Evolutionary conservation across 2,113 vertebrate species (phyloP).

Genomic region (Synchiropus splendidus): DNA sequence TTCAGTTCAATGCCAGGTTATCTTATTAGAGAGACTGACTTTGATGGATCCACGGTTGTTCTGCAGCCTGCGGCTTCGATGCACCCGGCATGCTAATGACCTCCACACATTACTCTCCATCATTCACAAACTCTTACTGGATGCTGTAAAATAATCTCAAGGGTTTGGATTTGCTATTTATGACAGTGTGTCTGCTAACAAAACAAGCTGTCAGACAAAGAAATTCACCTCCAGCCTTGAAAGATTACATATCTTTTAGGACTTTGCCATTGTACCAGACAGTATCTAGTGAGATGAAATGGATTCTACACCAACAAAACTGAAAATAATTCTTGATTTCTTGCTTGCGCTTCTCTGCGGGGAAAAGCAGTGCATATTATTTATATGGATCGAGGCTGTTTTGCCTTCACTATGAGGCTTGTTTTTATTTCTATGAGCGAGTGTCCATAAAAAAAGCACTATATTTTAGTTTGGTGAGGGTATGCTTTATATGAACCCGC

Average conservation of each 20-base stretch:
- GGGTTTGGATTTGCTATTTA: slow-evolving; percentile 9
- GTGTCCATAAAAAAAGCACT: slow-evolving; percentile 14
- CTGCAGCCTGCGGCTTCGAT: slow-evolving; percentile 21
- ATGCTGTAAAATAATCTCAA: slow-evolving; percentile 14
- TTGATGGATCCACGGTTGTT: slow-evolving; percentile 25
- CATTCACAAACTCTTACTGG: slow-evolving; percentile 6
- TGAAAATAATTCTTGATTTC: slow-evolving; percentile 7
- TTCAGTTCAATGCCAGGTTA: slow-evolving; percentile 22
- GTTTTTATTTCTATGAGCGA: slow-evolving; percentile 6
- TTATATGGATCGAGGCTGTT: slow-evolving; percentile 5
- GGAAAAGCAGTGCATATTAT: slow-evolving; percentile 2
- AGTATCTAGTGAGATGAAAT: slow-evolving; percentile 4
- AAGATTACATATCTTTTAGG: slow-evolving; percentile 3
- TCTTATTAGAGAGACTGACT: slow-evolving; percentile 14
- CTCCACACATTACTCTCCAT: slow-evolving; percentile 10
- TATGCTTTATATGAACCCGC: slow-evolving; percentile 1
- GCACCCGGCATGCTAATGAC: slow-evolving; percentile 25
- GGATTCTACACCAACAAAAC: neutral
- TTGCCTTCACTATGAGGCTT: neutral
- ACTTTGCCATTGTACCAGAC: too few relatives aligned
- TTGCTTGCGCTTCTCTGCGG: neutral
- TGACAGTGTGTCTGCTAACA: neutral
- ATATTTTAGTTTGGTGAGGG: neutral
- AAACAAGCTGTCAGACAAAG: too few relatives aligned
- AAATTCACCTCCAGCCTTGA: slow-evolving; percentile 6